phyloP scores from a whole-genome alignment of 2,888 invertebrate genomes.

The Atrina japonica region DNA sequence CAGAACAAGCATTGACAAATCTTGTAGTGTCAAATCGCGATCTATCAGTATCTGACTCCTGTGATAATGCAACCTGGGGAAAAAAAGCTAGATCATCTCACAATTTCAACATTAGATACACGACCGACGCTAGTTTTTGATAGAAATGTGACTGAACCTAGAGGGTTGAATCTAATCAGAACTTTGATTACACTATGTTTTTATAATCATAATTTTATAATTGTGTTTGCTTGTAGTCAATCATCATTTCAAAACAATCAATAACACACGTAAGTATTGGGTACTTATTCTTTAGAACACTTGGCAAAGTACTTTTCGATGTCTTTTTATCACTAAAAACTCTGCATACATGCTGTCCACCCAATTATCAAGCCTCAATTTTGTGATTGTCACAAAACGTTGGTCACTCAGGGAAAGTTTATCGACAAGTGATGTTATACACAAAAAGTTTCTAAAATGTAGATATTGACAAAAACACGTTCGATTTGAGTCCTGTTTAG shows the following conservation, averaged over 20 bases:
- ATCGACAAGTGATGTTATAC: too few relatives aligned
- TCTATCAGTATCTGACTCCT: slow-evolving; percentile 55
- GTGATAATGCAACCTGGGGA: slow-evolving; percentile 35
- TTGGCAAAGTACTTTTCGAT: slow-evolving; percentile 1
- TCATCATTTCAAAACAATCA: slow-evolving; percentile 37
- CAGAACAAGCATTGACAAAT: slow-evolving; percentile 47
- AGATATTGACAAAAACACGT: slow-evolving; percentile 8
- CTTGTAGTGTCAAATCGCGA: slow-evolving; percentile 51
- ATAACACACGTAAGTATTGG: slow-evolving; percentile 30
- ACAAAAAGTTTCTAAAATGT: neutral
- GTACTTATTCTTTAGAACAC: slow-evolving; percentile 15
- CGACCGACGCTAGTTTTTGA: slow-evolving; percentile 53
- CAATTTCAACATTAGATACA: slow-evolving; percentile 51
- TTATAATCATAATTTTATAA: slow-evolving; percentile 24
- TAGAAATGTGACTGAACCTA: slow-evolving; percentile 45
- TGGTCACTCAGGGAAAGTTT: too few relatives aligned
- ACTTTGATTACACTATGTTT: slow-evolving; percentile 31
- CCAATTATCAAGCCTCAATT: slow-evolving; percentile 14
- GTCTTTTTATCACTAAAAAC: slow-evolving; percentile 13
- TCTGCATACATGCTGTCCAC: slow-evolving; percentile 8
- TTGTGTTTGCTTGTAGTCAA: slow-evolving; percentile 19
- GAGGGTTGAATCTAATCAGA: slow-evolving; percentile 6
- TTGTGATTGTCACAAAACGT: too few relatives aligned
- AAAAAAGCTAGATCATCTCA: slow-evolving; percentile 46
- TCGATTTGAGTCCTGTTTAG: slow-evolving; percentile 13